These are phyloP conservation scores for Calameuta idolon DNA, from an alignment of 2,888 invertebrate genomes.

Conservation along the genomic window DNA sequence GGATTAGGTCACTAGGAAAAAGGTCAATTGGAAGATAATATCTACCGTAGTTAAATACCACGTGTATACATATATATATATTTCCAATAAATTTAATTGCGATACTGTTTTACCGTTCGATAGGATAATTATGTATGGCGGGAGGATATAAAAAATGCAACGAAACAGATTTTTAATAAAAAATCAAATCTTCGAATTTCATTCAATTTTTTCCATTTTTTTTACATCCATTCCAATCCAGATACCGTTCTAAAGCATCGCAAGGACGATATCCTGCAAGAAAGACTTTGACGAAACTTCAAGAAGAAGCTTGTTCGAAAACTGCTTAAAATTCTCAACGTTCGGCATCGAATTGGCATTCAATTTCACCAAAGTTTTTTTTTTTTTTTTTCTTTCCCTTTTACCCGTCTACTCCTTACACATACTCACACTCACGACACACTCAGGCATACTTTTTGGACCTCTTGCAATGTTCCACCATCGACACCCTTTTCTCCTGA, in stretches of 20 bases:
- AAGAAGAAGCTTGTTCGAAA: background rate
- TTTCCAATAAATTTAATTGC: too few relatives aligned
- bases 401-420: background rate
- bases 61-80: too few relatives aligned
- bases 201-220: background rate
- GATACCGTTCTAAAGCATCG: too few relatives aligned
- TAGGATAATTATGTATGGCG: too few relatives aligned
- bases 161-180: background rate
- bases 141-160: too few relatives aligned
- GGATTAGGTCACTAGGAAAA: too few relatives aligned
- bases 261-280: too few relatives aligned
- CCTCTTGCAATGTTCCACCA: background rate
- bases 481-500: slow-evolving; percentile 8
- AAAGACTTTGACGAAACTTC: background rate
- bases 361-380: background rate
- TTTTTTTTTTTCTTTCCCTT: background rate
- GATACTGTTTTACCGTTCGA: too few relatives aligned
- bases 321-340: background rate
- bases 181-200: background rate
- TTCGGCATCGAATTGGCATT: background rate
- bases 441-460: background rate
- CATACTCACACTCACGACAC: background rate
- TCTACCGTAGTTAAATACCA: too few relatives aligned
- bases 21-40: too few relatives aligned
- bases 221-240: background rate